Evolutionary conservation across 2,113 vertebrate genomes (phyloP), one percentile per base, ranked within the genome.

Genomic region (Condylura cristata): DNA sequence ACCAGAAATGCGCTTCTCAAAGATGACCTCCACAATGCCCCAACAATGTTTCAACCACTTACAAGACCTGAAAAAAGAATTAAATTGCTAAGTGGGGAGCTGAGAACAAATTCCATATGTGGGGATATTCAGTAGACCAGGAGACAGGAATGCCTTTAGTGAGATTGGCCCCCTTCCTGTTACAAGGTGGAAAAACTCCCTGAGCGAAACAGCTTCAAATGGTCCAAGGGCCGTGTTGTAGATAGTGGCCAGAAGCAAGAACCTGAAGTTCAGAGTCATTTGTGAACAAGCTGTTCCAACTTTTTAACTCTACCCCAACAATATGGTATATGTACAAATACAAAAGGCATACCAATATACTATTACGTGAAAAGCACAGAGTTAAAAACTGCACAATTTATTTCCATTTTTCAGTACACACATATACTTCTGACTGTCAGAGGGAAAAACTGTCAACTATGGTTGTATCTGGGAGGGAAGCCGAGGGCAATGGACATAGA

Each of bases 321-420:
- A n/a, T 24, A 58, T 2, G 66, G 53, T 76, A 6, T 34, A 58
- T 51, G 8, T 53, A 34, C 46, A 61, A 68, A 68, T 88, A 81
- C 76, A 70, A 75, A 91, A 48, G 60, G 24, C 5, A 61, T 9
- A 28, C 24, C 28, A 80, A 66, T 71, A 71, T 14, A 76, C 32
- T 75, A 70, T 51, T 80, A 65, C 41, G 58, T 89, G 79, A 81
- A 90, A 90, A 85, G 44, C 72, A 78, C 41, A 78, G 78, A 90
- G 34, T 92, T 90, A 56, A 86, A 95, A 87, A 80, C 34, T 46
- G 7, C 53, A 37, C 79, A 11, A 79, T 41, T 48, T 75, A 48
- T 65, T 20, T 4, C 41, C 22, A 48, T n/a, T 78, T 86, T 76
- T 34, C 76, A 66, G 71, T 76, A 70, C 48, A 78, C 8, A 53